Conservation (phyloP, 2,888 invertebrate species). For the Tetrapedia diversipes region DNA sequence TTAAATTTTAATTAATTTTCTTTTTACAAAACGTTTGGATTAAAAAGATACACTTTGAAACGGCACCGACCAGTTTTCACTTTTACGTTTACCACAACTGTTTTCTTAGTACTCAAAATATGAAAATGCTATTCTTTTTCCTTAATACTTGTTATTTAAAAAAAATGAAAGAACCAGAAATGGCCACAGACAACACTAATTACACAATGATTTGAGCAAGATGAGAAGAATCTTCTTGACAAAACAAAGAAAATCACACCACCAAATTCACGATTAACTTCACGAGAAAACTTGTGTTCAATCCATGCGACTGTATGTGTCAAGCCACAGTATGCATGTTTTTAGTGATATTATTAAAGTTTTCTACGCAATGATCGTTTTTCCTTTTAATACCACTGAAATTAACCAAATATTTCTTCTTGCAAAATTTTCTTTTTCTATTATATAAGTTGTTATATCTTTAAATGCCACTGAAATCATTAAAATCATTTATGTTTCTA, state of each 20-base stretch:
- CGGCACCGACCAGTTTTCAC: constrained; percentile 49
- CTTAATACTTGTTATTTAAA: constrained; percentile 29
- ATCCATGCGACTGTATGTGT: constrained; percentile 33
- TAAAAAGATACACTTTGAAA: constrained; percentile 38
- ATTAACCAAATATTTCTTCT: constrained; percentile 38
- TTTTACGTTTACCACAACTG: constrained; percentile 45
- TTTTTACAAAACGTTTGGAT: constrained; percentile 6
- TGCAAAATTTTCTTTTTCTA: constrained; percentile 37
- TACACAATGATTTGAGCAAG: constrained; percentile 54
- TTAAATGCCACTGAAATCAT: constrained; percentile 49
- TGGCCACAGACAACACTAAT: constrained; percentile 63
- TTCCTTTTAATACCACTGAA: constrained; percentile 41
- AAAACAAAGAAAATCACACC: constrained; percentile 53
- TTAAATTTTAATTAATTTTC: constrained; percentile 14
- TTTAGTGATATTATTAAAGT: constrained; percentile 32
- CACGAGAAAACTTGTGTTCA: constrained; percentile 55
- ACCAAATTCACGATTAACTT: constrained; percentile 66
- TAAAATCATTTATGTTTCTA: constrained; percentile 45
- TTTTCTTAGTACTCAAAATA: constrained; percentile 28
- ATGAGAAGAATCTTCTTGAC: constrained; percentile 45
- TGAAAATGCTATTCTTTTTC: constrained; percentile 34
- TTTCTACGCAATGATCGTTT: constrained; percentile 28
- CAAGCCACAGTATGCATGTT: constrained; percentile 48
- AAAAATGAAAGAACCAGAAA: constrained; percentile 33
- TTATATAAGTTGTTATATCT: constrained; percentile 31